A percentile compares a stretch with the other conserved stretches of the same genome.
phyloP scores from a whole-genome alignment of 2,888 invertebrate genomes.

The Salticus scenicus region DNA sequence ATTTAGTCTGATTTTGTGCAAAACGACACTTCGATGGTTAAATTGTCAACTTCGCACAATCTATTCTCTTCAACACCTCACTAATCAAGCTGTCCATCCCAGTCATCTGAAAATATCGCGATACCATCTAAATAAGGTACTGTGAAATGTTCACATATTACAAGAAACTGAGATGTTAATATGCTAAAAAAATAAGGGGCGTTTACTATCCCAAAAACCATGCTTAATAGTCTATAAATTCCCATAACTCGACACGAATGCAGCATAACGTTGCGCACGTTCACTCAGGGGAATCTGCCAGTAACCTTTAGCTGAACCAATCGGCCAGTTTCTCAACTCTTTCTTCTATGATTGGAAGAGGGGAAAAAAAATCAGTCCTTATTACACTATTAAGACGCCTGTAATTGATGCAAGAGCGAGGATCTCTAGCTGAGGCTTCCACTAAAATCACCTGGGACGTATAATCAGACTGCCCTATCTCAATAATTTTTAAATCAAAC shows the following conservation, averaged over 20 bases:
- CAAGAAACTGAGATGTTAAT: conserved; percentile 15
- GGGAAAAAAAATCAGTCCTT: conserved; percentile 1
- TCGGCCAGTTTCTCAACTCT: not conserved
- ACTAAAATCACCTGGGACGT: not conserved
- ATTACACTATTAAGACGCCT: no score
- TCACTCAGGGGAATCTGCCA: conserved; percentile 25
- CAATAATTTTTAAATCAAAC: no score
- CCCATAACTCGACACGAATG: conserved; percentile 15
- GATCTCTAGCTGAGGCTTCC: no score
- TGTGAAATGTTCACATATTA: not conserved
- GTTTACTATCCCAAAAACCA: conserved; percentile 16
- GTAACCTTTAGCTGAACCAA: no score
- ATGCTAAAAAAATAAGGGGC: conserved; percentile 4
- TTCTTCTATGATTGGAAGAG: conserved; percentile 10
- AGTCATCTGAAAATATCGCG: no score
- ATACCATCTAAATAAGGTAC: conserved; percentile 11
- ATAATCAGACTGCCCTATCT: not conserved
- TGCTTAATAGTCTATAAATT: not conserved
- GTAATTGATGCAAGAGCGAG: conserved; percentile 6
- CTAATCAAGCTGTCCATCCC: conserved; percentile 4
- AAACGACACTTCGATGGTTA: conserved; percentile 8
- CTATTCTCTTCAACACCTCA: not conserved
- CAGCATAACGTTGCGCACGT: not conserved
- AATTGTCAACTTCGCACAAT: not conserved
- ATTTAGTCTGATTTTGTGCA: no score